These are phyloP conservation scores for Cochlearius cochlearius DNA, from an alignment of 2,113 vertebrate genomes.

Conservation along the genomic window DNA sequence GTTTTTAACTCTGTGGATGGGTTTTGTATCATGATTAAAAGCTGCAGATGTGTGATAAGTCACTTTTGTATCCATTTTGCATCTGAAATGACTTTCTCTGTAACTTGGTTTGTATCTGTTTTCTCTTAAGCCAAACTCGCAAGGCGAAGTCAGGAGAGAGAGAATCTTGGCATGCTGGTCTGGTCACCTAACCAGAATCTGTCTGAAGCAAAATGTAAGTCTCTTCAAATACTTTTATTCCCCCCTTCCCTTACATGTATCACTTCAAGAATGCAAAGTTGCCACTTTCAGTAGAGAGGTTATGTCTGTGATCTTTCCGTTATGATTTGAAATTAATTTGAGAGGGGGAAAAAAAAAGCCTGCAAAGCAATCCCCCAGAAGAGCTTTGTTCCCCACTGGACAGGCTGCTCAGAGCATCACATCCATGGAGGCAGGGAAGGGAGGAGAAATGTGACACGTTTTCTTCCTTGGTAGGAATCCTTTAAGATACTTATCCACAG, in stretches of 20 bases:
- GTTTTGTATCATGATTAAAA: constrained; percentile 38
- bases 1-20: constrained; percentile 4
- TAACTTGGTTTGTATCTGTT: constrained; percentile 54
- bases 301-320: neutral
- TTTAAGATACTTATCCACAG: neutral
- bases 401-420: neutral
- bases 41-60: constrained; percentile 5
- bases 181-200: constrained; percentile 93
- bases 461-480: neutral
- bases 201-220: constrained; percentile 93
- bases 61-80: neutral
- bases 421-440: neutral
- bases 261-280: neutral
- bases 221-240: neutral
- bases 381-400: neutral
- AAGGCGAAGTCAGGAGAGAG: constrained; percentile 85
- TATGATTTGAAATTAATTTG: constrained; percentile 5
- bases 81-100: neutral
- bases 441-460: neutral
- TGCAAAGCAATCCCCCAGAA: neutral
- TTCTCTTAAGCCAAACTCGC: constrained; percentile 80
- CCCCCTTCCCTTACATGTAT: neutral
- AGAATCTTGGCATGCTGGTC: constrained; percentile 94
- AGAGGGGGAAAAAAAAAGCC: neutral
- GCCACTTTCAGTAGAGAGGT: neutral